Base-by-base conservation (phyloP, 35 echinoderm and acorn worm genomes). In the Lytechinus pictus region DNA sequence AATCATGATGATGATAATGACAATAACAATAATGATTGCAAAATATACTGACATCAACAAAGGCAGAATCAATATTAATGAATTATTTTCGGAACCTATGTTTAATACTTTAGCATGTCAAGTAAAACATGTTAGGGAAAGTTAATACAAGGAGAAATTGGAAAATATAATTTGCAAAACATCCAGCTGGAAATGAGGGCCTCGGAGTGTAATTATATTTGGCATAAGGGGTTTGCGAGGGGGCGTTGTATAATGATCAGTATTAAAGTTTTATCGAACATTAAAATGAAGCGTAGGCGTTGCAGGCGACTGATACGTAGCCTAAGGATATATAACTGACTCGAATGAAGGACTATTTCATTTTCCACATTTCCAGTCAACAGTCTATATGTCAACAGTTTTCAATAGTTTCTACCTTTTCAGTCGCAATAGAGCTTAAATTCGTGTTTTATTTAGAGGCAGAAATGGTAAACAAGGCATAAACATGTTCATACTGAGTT, bases 241-340 rank as follows among this genome's bases (percentile, higher is more conserved):
- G 66, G 66, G 66, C 66, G 66, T 79, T 79, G 16, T 79, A 44
- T 44, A 79, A 79, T 16, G 66, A 79, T 79, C 66, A 19, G 66
- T 79, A 79, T 79, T 79, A 79, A 79, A 79, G 16, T 79, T 79
- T 79, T 79, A 79, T 79, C 66, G 66, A 79, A 79, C 66, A 79
- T 79, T 79, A 79, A 79, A 79, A 79, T 14, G 66, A 79, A 7
- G 66, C 66, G 66, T 79, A 79, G 66, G 66, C 66, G 66, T 79
- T 5, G 6, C 1, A 79, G 66, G 66, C 66, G 66, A 79, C 16
- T 79, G 16, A 5, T 79, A 16, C 66, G 12, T 79, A 24, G 66
- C 19, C 66, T n/a, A 6, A 79, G 66, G 66, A 79, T 24, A 79
- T 24, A 79, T 24, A 24, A 24, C 66, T 79, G 66, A 16, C 66